Evolutionary conservation across 1,140 invertebrate species (phyloP).

Genomic region (Drosophila biarmipes): DNA sequence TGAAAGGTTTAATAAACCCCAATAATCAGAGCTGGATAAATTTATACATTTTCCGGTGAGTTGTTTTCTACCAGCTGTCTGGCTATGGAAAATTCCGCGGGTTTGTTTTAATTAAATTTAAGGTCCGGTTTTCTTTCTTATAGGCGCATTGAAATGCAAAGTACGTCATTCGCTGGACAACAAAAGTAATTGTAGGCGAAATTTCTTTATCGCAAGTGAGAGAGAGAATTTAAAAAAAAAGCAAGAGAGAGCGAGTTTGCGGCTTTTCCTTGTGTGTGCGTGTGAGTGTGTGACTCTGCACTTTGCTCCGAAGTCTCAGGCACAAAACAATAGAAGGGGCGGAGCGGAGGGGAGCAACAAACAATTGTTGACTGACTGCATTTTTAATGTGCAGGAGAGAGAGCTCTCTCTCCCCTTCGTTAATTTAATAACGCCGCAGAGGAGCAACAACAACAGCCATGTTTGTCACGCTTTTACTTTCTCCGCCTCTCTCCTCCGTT

Average conservation of each 20-base stretch:
- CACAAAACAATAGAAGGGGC: conserved; percentile 45
- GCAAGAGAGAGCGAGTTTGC: conserved; percentile 25
- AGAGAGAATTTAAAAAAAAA: conserved; percentile 10
- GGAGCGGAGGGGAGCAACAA: conserved; percentile 33
- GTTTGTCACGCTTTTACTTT: conserved; percentile 63
- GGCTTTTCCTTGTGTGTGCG: conserved; percentile 7
- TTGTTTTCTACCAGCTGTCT: conserved; percentile 18
- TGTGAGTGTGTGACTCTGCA: conserved; percentile 43
- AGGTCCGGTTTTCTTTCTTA: background rate
- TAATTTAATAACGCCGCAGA: conserved; percentile 70
- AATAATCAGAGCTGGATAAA: background rate
- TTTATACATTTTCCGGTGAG: conserved; percentile 9
- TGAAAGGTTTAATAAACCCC: conserved; percentile 4
- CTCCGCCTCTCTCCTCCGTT: conserved; percentile 35
- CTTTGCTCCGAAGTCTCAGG: conserved; percentile 55
- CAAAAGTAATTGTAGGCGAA: conserved; percentile 49
- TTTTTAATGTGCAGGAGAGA: conserved; percentile 22
- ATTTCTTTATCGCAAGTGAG: conserved; percentile 37
- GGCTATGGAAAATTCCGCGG: conserved; percentile 1
- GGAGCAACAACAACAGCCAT: conserved; percentile 25
- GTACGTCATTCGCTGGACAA: conserved; percentile 44
- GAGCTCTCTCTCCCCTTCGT: conserved; percentile 1
- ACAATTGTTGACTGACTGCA: conserved; percentile 36
- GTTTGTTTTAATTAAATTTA: conserved; percentile 28
- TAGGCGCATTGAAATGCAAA: conserved; percentile 12